Percentiles rank a stretch among this genome's conserved stretches.
Conservation (phyloP, 2,888 invertebrate species). For the Alcis repandata region DNA sequence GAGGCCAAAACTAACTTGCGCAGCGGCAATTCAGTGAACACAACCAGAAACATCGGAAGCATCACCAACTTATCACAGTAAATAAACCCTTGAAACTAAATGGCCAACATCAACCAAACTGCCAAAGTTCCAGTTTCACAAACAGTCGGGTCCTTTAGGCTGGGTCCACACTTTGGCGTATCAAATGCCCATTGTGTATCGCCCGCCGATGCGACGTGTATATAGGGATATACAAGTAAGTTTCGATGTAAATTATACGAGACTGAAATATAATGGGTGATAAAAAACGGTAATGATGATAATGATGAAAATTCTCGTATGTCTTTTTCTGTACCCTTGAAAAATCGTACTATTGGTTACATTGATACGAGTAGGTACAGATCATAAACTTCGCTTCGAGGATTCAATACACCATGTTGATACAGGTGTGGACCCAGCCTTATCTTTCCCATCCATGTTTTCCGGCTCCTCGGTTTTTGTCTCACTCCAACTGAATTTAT, state of each 20-base stretch:
- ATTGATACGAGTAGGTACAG: no score
- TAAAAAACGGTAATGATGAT: no score
- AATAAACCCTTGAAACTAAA: conserved; percentile 15
- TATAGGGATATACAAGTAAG: no score
- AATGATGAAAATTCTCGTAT: no score
- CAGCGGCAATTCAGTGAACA: not conserved
- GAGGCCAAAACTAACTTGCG: not conserved
- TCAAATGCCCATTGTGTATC: no score
- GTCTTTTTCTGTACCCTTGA: no score
- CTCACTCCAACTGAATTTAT: not conserved
- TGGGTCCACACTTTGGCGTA: not conserved
- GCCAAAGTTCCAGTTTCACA: conserved; percentile 26
- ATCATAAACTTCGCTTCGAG: no score
- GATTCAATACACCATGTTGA: not conserved
- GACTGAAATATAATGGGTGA: no score
- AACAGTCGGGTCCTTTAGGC: not conserved
- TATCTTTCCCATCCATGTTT: conserved; percentile 26
- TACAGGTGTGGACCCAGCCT: not conserved
- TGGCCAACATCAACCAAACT: conserved; percentile 19
- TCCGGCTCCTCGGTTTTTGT: conserved; percentile 27
- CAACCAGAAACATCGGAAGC: not conserved
- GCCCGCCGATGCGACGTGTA: no score
- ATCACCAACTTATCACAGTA: not conserved
- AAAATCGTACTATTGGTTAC: no score
- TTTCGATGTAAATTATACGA: no score